Conservation (phyloP, 2,888 invertebrate genomes). For the Heteropelma amictum region DNA sequence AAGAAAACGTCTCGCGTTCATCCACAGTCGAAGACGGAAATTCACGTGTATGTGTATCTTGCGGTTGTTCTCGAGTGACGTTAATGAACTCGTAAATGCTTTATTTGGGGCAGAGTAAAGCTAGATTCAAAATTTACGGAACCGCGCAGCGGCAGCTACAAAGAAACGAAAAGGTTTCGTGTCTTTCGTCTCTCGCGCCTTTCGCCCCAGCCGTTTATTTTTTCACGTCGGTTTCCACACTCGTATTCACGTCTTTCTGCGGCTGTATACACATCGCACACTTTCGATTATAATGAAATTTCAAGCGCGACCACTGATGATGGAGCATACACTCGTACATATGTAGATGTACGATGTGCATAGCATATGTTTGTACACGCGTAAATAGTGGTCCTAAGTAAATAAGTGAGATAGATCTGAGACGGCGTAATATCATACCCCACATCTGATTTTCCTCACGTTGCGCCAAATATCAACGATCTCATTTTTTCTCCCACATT, state of each 20-base stretch:
- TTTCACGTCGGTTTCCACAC: slow-evolving; percentile 16
- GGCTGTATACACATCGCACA: slow-evolving; percentile 24
- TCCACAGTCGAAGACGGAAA: too few relatives aligned
- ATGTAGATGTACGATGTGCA: background rate
- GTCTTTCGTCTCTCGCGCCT: slow-evolving; percentile 48
- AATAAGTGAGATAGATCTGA: slow-evolving; percentile 13
- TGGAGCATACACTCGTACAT: slow-evolving; percentile 11
- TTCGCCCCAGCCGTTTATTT: slow-evolving; percentile 44
- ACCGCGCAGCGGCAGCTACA: slow-evolving; percentile 27
- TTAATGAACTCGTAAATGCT: slow-evolving; percentile 54
- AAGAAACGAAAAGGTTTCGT: slow-evolving; percentile 40
- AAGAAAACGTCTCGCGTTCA: too few relatives aligned
- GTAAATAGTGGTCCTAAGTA: slow-evolving; percentile 10
- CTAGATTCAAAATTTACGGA: slow-evolving; percentile 20
- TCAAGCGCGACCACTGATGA: background rate
- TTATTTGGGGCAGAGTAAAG: slow-evolving; percentile 37
- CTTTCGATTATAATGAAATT: slow-evolving; percentile 14
- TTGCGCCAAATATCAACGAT: background rate
- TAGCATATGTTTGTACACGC: background rate
- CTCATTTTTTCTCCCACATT: background rate
- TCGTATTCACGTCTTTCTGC: background rate
- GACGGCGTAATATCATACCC: background rate
- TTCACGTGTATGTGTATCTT: slow-evolving; percentile 2
- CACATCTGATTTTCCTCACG: slow-evolving; percentile 13
- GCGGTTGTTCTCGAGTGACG: slow-evolving; percentile 35